Conservation (phyloP, 37 sponge, comb jelly and placozoan genomes). For the Lycopodina hypogea region DNA sequence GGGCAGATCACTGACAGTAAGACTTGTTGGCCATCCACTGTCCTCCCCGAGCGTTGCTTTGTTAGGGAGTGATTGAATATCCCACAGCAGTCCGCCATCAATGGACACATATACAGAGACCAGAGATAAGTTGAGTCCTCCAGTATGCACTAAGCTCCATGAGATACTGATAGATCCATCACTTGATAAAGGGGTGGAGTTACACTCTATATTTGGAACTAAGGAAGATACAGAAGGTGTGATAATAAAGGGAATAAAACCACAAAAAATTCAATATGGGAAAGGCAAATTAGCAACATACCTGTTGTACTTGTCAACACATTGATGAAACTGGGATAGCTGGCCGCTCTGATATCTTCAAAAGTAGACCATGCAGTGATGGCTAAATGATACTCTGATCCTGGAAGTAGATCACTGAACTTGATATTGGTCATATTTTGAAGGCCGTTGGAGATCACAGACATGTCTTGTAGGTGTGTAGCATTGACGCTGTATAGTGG, state of each 20-base stretch:
- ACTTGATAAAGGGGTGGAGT: not conserved
- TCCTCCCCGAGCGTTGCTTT: not conserved
- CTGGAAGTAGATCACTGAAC: constrained; percentile 9
- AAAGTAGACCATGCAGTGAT: not conserved
- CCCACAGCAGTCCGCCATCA: no score
- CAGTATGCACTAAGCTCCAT: constrained; percentile 21
- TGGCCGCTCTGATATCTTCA: not conserved
- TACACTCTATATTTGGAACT: constrained; percentile 8
- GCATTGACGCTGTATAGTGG: not conserved
- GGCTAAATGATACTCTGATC: constrained; percentile 3
- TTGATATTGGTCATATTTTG: not conserved
- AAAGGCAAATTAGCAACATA: not conserved
- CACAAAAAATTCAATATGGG: no score
- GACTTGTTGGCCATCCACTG: not conserved
- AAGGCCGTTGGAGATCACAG: not conserved
- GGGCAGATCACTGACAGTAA: not conserved
- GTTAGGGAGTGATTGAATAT: not conserved
- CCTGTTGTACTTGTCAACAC: constrained; percentile 5
- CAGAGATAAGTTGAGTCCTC: constrained; percentile 25
- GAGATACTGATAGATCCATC: constrained; percentile 1
- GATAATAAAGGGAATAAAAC: no score
- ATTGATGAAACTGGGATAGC: not conserved
- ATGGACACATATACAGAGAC: not conserved
- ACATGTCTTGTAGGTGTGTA: not conserved
- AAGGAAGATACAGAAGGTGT: not conserved